phyloP scores from a whole-genome alignment of 2,797 vertebrate species.

The Catostomus latipinnis region DNA sequence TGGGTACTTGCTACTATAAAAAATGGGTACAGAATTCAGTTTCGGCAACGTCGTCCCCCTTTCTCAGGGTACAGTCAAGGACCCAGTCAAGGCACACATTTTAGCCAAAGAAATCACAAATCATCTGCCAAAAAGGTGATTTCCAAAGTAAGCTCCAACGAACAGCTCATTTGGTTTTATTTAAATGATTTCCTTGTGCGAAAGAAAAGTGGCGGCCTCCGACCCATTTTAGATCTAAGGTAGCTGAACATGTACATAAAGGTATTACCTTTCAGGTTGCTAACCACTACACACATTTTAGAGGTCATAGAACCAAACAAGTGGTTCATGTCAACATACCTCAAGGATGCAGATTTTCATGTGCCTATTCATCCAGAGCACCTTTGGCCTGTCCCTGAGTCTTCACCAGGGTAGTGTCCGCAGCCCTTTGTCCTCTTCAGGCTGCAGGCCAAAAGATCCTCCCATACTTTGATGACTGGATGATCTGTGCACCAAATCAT shows the following conservation, averaged over 20 bases:
- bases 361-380: background rate
- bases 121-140: too few species aligned
- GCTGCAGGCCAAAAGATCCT: background rate
- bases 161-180: too few species aligned
- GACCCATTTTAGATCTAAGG: background rate
- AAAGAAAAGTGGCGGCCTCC: too few species aligned
- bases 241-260: background rate
- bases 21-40: too few species aligned
- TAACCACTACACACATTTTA: background rate
- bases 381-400: background rate
- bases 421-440: too few species aligned
- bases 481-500: background rate
- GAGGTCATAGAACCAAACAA: background rate
- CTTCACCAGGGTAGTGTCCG: background rate
- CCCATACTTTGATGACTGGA: background rate
- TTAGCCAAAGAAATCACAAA: too few species aligned
- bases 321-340: background rate
- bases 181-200: too few species aligned
- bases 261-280: background rate
- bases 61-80: too few species aligned
- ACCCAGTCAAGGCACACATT: too few species aligned
- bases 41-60: too few species aligned
- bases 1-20: too few species aligned
- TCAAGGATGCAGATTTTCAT: background rate
- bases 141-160: too few species aligned